phyloP scores from a whole-genome alignment of 2,888 invertebrate genomes.

The Tyria jacobaeae region DNA sequence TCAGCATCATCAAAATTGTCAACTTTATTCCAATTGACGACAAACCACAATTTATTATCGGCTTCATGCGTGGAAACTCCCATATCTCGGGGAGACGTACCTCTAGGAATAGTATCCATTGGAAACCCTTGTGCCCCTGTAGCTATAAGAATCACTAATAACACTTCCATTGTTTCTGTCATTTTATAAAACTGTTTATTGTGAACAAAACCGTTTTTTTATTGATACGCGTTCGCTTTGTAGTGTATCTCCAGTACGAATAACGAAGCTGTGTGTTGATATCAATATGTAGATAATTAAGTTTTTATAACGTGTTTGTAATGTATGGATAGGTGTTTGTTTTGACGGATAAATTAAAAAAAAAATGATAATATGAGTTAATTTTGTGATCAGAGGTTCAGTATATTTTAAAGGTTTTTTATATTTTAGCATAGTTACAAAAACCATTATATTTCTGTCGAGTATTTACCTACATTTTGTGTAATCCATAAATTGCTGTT shows the following conservation, averaged over 20 bases:
- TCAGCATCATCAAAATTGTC: not conserved
- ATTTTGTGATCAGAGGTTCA: too few relatives aligned
- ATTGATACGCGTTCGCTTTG: not conserved
- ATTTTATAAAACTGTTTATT: not conserved
- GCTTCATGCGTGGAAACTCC: not conserved
- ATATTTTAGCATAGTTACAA: too few relatives aligned
- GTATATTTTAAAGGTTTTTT: too few relatives aligned
- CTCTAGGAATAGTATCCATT: not conserved
- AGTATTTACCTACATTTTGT: too few relatives aligned
- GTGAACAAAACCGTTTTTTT: not conserved
- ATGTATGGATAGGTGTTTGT: not conserved
- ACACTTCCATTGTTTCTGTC: not conserved
- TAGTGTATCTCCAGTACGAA: not conserved
- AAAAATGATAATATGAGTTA: not conserved
- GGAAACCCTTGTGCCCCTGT: not conserved
- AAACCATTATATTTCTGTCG: too few relatives aligned
- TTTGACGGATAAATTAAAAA: not conserved
- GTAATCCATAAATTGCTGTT: too few relatives aligned
- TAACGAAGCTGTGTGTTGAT: not conserved
- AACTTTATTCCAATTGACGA: not conserved
- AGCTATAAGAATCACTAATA: not conserved
- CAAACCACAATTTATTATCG: not conserved
- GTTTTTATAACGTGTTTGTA: not conserved
- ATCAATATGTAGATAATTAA: not conserved
- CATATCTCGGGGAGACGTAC: not conserved